These are phyloP conservation scores for Pandemis corylana DNA, from an alignment of 2,888 invertebrate species.

Conservation along the genomic window DNA sequence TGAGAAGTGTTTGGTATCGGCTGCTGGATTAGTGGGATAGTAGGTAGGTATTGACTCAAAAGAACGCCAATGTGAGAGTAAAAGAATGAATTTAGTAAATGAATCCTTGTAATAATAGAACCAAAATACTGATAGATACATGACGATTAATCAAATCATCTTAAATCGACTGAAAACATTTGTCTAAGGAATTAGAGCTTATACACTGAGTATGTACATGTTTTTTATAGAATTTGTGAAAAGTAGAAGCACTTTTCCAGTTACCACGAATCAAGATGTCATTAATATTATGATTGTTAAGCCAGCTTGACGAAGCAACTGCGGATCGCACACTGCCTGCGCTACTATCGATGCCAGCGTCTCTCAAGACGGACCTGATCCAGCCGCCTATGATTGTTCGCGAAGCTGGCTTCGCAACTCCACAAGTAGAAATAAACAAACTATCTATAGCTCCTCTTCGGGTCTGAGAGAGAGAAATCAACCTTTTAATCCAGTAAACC, in stretches of 20 bases:
- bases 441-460: not conserved
- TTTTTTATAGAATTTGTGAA: not conserved
- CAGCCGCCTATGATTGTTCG: not conserved
- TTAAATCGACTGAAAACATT: too few relatives aligned
- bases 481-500: not conserved
- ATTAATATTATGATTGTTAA: not conserved
- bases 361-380: not conserved
- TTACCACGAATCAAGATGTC: not conserved
- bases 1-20: not conserved
- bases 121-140: too few relatives aligned
- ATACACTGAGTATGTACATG: too few relatives aligned
- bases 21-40: too few relatives aligned
- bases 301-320: not conserved
- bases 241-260: not conserved
- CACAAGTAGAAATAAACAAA: not conserved
- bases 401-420: not conserved
- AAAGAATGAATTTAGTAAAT: not conserved
- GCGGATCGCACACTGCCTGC: not conserved
- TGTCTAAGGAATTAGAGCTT: too few relatives aligned
- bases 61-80: conserved; percentile 2
- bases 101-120: too few relatives aligned
- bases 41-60: not conserved
- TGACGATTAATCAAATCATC: too few relatives aligned
- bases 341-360: not conserved
- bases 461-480: not conserved